Base-by-base conservation (phyloP, 2,888 invertebrate species). In the Aleiodes testaceus region DNA sequence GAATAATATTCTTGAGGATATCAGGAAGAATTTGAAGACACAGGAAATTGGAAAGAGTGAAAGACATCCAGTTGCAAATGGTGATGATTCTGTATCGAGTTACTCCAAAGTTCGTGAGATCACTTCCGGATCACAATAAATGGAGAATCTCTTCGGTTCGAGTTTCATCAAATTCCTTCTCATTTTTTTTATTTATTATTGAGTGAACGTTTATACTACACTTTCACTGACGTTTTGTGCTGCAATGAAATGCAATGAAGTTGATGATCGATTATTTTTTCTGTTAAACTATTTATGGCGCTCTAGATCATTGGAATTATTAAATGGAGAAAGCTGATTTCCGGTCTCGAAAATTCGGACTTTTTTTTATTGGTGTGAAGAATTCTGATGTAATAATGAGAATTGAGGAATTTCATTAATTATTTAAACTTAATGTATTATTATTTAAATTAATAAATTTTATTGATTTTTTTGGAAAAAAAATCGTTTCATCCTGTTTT, bases 161-260 rank as follows among this genome's bases (percentile, higher is more conserved):
- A 42, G 16, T 59, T 59, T 42, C 59, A 36, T 59, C 59, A 59
- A 18, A 18, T 59, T 63, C 22, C 20, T 20, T 61, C 6, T 16
- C 18, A n/a, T 49, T n/a, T 44, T 53, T 49, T 22, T 52, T 49
- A 30, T 30, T 44, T 44, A 42, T 22, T 55, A 6, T 7, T 22
- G 36, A 66, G 52, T 30, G 42, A 44, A 52, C 36, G 22, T 22
- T 63, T 63, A 69, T 63, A 52, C 44, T 44, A 26, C 42, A 66
- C 70, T 70, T 70, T 70, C 70, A 70, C 69, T 52, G 26, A 26
- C 18, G 44, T 22, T 66, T 52, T 53, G 49, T 44, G 63, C 63
- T 53, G 52, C 11, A 11, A 55, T 67, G 26, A 26, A 30, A 65
- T 47, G 26, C 49, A 36, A 65, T 55, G 20, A 67, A 55, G 55